Percentiles rank a stretch among this genome's conserved stretches.
phyloP scores from a whole-genome alignment of 2,888 invertebrate genomes.

The Epinotia brunnichana region DNA sequence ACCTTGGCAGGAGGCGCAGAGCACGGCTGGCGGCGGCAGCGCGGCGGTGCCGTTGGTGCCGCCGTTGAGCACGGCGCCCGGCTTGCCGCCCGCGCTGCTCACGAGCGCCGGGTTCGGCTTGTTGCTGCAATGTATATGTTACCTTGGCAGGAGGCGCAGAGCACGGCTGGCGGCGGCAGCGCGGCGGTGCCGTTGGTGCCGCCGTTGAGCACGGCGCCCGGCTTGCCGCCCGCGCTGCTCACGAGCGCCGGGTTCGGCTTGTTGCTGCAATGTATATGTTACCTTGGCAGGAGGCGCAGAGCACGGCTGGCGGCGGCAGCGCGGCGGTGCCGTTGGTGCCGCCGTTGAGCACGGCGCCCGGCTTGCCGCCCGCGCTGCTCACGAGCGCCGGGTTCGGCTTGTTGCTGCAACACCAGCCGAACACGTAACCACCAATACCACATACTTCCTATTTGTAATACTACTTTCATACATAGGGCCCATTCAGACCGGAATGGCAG shows the following conservation, averaged over 20 bases:
- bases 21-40: constrained; percentile 66
- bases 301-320: constrained; percentile 66
- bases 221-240: no score
- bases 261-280: constrained; percentile 86
- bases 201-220: constrained; percentile 89
- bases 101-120: constrained; percentile 94
- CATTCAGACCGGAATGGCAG: no score
- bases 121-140: constrained; percentile 86
- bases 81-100: no score
- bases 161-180: constrained; percentile 66
- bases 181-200: constrained; percentile 88
- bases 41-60: constrained; percentile 88
- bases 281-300: constrained; percentile 84
- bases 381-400: constrained; percentile 94
- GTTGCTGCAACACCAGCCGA: constrained; percentile 85
- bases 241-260: constrained; percentile 94
- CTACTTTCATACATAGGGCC: no score
- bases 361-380: constrained; percentile 76
- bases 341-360: constrained; percentile 89
- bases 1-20: constrained; percentile 84
- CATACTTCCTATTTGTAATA: neutral
- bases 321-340: constrained; percentile 88
- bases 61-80: constrained; percentile 89
- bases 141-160: constrained; percentile 84
- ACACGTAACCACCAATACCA: neutral